Base-by-base conservation (phyloP, 2,797 vertebrate species). In the Trachops cirrhosus region DNA sequence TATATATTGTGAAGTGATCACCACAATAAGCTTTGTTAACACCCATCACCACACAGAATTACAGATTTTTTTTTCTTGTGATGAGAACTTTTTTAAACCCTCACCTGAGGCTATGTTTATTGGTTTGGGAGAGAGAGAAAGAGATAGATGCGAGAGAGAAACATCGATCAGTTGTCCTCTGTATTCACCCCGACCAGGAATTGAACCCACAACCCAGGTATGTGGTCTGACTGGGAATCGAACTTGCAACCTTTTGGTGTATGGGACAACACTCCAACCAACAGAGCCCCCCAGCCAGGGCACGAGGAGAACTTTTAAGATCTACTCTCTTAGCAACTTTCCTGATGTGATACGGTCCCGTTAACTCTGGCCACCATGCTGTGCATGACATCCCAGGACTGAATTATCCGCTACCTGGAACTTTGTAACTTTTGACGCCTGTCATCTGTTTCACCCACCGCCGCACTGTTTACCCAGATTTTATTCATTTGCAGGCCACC, bases 31-130 rank as follows among this genome's bases (percentile, higher is more conserved):
- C 44, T 48, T 41, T 26, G 39, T 57, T 52, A 70, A 73, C 18
- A 26, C 1, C 18, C 16, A 34, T 77, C 39, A 29, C n/a, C 59
- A 16, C 3, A 18, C 0, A 0, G 11, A 52, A n/a, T 82, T 54
- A 89, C n/a, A 67, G 46, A 18, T 5, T 0, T 59, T 71, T 71
- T 48, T 74, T 24, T 85, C 64, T 78, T 50, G 44, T 18, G 34
- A 62, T 62, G 64, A 86, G 52, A 70, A 48, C 39, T 75, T n/a
- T n/a, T 64, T n/a, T 3, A 64, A 64, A n/a, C 26, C 62, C 29
- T 29, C 62, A 64, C 29, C 62, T 18, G 32, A 64, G 32, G 29
- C 15, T 64, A n/a, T 64, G 62, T 64, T 64, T n/a, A 64, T n/a
- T 64, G 62, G 32, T 62, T 29, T 32, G 12, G 7, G 26, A 62